Conservation (phyloP, 2,113 vertebrate species). For the Tympanuchus pallidicinctus region DNA sequence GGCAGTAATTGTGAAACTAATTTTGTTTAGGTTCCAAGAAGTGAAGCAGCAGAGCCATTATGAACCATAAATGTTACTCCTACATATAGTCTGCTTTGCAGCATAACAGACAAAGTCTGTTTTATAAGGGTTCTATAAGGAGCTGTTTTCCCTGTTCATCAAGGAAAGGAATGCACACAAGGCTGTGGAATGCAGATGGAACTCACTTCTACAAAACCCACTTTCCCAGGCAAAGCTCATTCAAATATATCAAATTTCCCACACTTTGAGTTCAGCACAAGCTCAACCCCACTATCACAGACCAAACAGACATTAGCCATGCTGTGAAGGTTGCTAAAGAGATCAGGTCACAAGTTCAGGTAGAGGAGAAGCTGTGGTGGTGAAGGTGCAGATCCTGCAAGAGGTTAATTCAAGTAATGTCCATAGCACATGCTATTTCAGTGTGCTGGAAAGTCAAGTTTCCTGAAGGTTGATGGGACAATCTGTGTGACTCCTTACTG, state of each 20-base stretch:
- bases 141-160: neutral
- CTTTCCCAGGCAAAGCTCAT: neutral
- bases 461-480: neutral
- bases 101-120: neutral
- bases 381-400: neutral
- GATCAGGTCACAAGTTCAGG: neutral
- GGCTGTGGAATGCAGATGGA: neutral
- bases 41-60: neutral
- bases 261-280: neutral
- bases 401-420: neutral
- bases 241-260: neutral
- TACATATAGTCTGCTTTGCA: neutral
- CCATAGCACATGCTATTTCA: neutral
- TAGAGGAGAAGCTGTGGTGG: neutral
- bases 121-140: neutral
- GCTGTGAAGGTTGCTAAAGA: neutral
- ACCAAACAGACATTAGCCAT: neutral
- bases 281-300: neutral
- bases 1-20: neutral
- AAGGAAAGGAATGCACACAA: neutral
- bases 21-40: neutral
- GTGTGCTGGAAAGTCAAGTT: neutral
- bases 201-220: neutral
- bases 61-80: neutral
- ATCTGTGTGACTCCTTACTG: neutral